Evolutionary conservation across 2,797 vertebrate species (phyloP).

Genomic region (Cichlasoma orientale): DNA sequence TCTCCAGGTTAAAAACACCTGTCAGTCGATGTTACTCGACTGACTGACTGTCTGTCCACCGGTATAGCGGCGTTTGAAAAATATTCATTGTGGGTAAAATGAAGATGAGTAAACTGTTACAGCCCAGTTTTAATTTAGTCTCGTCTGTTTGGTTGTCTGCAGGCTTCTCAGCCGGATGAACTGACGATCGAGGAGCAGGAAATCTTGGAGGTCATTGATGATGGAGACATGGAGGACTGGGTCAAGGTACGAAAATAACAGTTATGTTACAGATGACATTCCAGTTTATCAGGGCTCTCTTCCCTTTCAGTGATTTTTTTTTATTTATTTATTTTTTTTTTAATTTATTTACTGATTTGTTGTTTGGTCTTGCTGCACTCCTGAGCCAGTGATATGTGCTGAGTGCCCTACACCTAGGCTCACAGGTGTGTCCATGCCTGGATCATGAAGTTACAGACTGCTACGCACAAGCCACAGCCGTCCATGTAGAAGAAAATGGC

Average conservation of each 20-base stretch:
- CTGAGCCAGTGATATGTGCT: no score
- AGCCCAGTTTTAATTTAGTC: accelerated
- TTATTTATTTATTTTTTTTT: no score
- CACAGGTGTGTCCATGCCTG: no score
- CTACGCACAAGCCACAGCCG: no score
- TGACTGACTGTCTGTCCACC: no score
- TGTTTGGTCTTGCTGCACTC: no score
- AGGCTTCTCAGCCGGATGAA: constrained; percentile 96
- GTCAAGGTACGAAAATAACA: constrained; percentile 85
- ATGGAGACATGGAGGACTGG: constrained; percentile 99
- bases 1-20: background rate
- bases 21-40: no score
- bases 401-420: no score
- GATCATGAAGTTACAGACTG: no score
- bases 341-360: no score
- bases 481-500: no score
- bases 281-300: background rate
- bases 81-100: background rate
- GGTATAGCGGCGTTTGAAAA: accelerated
- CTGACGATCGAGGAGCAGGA: constrained; percentile 97
- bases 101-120: accelerated
- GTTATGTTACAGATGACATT: background rate
- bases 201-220: constrained; percentile 95
- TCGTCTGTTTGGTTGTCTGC: constrained; percentile 17
- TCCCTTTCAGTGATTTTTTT: background rate